Percentiles rank a stretch among this genome's conserved stretches.
Conservation (phyloP, 2,113 vertebrate species). For the Motacilla tschutschensis region DNA sequence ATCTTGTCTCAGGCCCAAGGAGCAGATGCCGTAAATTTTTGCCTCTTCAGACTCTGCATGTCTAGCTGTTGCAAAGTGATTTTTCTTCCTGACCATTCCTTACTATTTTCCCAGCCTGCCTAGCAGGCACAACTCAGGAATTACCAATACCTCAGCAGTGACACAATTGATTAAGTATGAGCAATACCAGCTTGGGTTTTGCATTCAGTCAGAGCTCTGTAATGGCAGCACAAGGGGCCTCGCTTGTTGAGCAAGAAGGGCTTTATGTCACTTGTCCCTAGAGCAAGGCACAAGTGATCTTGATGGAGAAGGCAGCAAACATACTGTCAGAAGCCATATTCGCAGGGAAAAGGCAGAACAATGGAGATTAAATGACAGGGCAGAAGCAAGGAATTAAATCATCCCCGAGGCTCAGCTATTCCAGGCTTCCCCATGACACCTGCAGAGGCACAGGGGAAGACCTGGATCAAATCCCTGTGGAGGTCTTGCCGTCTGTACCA, state of each 20-base stretch:
- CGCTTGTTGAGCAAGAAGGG: neutral
- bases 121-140: slow-evolving; percentile 7
- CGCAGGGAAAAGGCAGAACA: neutral
- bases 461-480: neutral
- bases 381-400: slow-evolving; percentile 32
- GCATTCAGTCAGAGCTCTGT: slow-evolving; percentile 11
- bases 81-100: slow-evolving; percentile 17
- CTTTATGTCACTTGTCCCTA: slow-evolving; percentile 38
- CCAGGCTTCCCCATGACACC: neutral
- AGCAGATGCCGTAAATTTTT: neutral
- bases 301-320: slow-evolving; percentile 14
- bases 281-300: slow-evolving; percentile 30
- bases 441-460: slow-evolving; percentile 8
- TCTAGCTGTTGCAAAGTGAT: neutral
- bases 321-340: slow-evolving; percentile 51
- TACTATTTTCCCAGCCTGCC: slow-evolving; percentile 1
- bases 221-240: slow-evolving; percentile 33
- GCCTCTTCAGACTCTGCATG: neutral
- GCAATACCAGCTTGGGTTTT: slow-evolving; percentile 33
- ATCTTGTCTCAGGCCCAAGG: neutral
- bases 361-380: slow-evolving; percentile 18
- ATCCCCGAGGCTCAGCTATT: neutral
- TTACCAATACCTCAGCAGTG: neutral
- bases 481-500: neutral
- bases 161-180: slow-evolving; percentile 42